A percentile compares a stretch with the other conserved stretches of the same genome.
phyloP scores from a whole-genome alignment of 2,113 vertebrate species.

The Chloropsis hardwickii region DNA sequence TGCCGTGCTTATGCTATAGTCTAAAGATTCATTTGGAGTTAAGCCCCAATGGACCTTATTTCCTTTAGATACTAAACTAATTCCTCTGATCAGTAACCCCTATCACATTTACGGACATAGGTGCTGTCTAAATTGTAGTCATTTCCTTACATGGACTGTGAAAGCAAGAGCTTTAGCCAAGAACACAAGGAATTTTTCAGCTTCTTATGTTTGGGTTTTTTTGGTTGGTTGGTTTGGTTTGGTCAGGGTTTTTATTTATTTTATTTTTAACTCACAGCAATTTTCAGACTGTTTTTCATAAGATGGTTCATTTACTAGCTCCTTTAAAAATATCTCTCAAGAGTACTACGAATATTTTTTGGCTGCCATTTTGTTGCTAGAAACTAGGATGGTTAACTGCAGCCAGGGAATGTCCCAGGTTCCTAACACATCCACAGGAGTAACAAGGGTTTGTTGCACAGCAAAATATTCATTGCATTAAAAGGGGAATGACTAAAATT shows the following conservation, averaged over 20 bases:
- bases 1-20: neutral
- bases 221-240: neutral
- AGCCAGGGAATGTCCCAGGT: neutral
- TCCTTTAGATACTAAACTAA: neutral
- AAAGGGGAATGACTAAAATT: neutral
- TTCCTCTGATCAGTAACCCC: neutral
- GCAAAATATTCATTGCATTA: neutral
- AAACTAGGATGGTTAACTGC: neutral
- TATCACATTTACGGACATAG: neutral
- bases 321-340: neutral
- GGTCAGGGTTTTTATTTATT: rapidly evolving
- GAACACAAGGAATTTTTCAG: neutral
- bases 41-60: neutral
- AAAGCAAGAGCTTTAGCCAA: neutral
- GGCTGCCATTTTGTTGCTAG: neutral
- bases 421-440: neutral
- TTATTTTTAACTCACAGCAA: neutral
- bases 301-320: neutral
- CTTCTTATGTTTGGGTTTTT: neutral
- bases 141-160: neutral
- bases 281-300: neutral
- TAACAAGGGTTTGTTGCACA: neutral
- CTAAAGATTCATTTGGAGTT: neutral
- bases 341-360: neutral
- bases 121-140: neutral